Evolutionary conservation across 2,888 invertebrate genomes (phyloP).

Genomic region (Mechanitis mazaeus): DNA sequence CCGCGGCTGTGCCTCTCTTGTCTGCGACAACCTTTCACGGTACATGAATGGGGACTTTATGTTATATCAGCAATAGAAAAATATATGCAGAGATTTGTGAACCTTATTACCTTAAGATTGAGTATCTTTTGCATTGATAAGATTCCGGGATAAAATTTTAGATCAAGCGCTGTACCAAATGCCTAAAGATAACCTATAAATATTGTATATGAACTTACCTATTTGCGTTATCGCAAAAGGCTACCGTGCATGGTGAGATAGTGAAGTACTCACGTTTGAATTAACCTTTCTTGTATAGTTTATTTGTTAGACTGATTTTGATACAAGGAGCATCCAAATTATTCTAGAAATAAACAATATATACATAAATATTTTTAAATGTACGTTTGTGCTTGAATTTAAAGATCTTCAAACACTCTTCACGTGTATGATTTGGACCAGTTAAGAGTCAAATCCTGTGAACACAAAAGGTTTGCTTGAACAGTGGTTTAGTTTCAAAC

Average conservation of each 20-base stretch:
- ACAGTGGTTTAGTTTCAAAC: slow-evolving; percentile 43
- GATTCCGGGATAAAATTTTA: slow-evolving; percentile 28
- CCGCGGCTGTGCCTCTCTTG: slow-evolving; percentile 53
- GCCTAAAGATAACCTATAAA: slow-evolving; percentile 65
- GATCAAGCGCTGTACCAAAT: slow-evolving; percentile 48
- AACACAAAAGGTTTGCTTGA: slow-evolving; percentile 38
- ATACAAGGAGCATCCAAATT: no score
- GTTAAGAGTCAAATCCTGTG: slow-evolving; percentile 20
- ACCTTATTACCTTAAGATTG: slow-evolving; percentile 21
- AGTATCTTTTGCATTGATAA: slow-evolving; percentile 33
- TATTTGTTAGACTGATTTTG: no score
- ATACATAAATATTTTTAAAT: no score
- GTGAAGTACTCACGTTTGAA: no score
- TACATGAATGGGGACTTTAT: slow-evolving; percentile 65
- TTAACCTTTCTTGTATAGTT: no score
- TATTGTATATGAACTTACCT: slow-evolving; percentile 50
- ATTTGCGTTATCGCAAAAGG: slow-evolving; percentile 39
- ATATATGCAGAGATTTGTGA: slow-evolving; percentile 25
- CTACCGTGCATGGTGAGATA: slow-evolving; percentile 28
- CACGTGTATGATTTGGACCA: slow-evolving; percentile 14
- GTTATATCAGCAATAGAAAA: slow-evolving; percentile 48
- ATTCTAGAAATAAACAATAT: no score
- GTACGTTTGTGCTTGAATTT: no score
- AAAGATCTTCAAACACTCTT: slow-evolving; percentile 30
- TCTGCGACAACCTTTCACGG: slow-evolving; percentile 67